Base-by-base conservation (phyloP, 1,140 invertebrate species). In the Subanguina moxae region DNA sequence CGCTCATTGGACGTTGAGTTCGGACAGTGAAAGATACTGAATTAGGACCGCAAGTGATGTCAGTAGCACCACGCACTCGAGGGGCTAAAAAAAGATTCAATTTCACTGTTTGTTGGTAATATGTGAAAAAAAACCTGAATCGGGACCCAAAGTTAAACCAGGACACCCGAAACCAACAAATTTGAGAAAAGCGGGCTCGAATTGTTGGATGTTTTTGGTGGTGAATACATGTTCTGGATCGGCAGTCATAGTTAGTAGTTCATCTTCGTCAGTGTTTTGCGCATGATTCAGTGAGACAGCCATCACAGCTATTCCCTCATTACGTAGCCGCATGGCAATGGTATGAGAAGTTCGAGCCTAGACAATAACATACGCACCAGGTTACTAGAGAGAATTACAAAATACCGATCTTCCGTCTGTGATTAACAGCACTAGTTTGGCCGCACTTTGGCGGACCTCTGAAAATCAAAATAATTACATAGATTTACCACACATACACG, bases 131-230 rank as follows among this genome's bases (percentile, higher is more conserved):
- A 62, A 58, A 79, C 77, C 74, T 13, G 78, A 45, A 61, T 80
- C 67, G n/a, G 70, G 71, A 13, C 76, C 80, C 13, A 80, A 38
- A 28, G 78, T 71, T 27, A 79, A 38, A 43, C 77, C 77, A 19
- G 76, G 70, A 59, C 79, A 81, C 23, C 79, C 77, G 27, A 82
- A 82, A 0, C 79, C 80, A 45, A 81, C 71, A 67, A 73, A 82
- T 65, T 81, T 73, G 48, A 81, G 63, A 64, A 81, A 82, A 30
- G 76, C 71, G 5, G 43, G 23, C 46, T 81, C 79, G 57, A 81
- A 81, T 1, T 70, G 58, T 46, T 82, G 69, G n/a, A 80, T 52
- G 62, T 81, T 81, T 21, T 48, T 45, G 30, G 76, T 74, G 27
- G 80, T 82, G 68, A 81, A 81, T 5, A 82, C 79, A 48, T 70